Conservation (phyloP, 1,140 invertebrate genomes). For the Parapsyche elsis region DNA sequence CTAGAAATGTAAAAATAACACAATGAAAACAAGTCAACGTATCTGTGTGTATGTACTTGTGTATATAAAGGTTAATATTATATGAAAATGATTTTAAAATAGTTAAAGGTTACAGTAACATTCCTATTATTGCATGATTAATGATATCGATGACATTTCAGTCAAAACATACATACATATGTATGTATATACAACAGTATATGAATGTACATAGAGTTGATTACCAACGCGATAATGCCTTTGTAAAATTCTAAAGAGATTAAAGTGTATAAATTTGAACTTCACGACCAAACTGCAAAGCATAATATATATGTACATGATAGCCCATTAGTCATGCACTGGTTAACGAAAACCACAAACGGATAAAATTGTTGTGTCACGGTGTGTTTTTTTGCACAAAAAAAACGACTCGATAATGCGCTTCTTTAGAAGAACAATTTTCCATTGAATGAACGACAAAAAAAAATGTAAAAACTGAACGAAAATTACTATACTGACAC, state of each 20-base stretch:
- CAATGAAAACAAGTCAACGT: background rate
- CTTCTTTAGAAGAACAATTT: too few relatives aligned
- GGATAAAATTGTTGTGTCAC: background rate
- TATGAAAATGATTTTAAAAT: background rate
- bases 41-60: background rate
- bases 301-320: too few relatives aligned
- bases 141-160: background rate
- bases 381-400: too few relatives aligned
- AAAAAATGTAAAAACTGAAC: background rate
- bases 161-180: background rate
- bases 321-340: constrained; percentile 17
- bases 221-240: too few relatives aligned
- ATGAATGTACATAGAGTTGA: too few relatives aligned
- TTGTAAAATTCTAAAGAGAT: too few relatives aligned
- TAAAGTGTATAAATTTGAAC: too few relatives aligned
- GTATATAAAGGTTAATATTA: background rate
- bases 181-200: too few relatives aligned
- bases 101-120: background rate
- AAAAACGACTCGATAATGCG: too few relatives aligned
- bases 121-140: background rate
- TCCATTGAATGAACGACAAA: too few relatives aligned
- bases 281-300: too few relatives aligned
- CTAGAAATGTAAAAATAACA: background rate
- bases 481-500: background rate
- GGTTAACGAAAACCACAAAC: constrained; percentile 5